phyloP scores from a whole-genome alignment of 2,888 invertebrate species.

The Leptinotarsa peninsularis region DNA sequence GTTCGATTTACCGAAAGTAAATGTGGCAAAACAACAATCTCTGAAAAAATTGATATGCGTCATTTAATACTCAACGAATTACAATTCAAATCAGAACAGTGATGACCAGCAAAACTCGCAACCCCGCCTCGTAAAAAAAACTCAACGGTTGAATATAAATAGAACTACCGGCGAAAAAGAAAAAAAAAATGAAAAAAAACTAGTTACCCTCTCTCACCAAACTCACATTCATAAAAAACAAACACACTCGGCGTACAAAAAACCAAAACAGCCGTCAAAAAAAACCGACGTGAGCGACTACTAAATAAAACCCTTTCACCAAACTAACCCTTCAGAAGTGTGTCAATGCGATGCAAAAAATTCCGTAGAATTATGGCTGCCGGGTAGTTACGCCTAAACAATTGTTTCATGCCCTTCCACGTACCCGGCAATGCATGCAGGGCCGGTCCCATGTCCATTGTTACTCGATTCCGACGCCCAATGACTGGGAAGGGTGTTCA shows the following conservation, averaged over 20 bases:
- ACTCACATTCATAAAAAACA: slow-evolving; percentile 31
- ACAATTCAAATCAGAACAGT: neutral
- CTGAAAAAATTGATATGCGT: too few species aligned
- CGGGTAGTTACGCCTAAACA: slow-evolving; percentile 55
- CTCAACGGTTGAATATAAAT: neutral
- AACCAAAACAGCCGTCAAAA: slow-evolving; percentile 30
- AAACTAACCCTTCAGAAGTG: slow-evolving; percentile 36
- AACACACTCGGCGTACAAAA: slow-evolving; percentile 24
- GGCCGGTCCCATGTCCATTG: slow-evolving; percentile 57
- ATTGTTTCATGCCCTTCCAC: slow-evolving; percentile 60
- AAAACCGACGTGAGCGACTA: slow-evolving; percentile 23
- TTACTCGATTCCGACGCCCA: slow-evolving; percentile 53
- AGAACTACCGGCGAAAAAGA: neutral
- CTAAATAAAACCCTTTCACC: slow-evolving; percentile 35
- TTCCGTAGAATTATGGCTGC: slow-evolving; percentile 51
- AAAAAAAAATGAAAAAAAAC: slow-evolving; percentile 4
- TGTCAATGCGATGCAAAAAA: slow-evolving; percentile 35
- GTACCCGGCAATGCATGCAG: slow-evolving; percentile 47
- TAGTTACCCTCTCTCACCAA: slow-evolving; percentile 31
- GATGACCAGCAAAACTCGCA: neutral
- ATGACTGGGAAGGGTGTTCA: slow-evolving; percentile 58
- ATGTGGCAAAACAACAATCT: too few species aligned
- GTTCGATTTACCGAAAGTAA: too few species aligned
- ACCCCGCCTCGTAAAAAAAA: neutral
- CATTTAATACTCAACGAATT: too few species aligned